Evolutionary conservation across 2,888 invertebrate species (phyloP).

Genomic region (Cephus rjabovi): DNA sequence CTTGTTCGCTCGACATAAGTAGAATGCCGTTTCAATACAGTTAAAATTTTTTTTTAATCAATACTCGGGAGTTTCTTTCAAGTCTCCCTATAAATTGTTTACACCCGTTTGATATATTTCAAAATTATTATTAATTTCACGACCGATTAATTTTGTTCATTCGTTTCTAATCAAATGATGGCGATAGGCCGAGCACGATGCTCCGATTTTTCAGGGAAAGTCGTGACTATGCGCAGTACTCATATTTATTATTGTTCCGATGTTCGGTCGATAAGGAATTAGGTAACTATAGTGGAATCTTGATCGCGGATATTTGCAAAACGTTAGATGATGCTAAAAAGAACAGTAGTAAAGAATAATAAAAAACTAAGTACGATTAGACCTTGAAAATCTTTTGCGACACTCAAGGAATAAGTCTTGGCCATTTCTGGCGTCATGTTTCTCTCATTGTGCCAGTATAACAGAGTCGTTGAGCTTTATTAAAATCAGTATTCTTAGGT

Average conservation of each 20-base stretch:
- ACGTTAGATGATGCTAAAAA: not conserved
- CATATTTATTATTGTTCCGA: not conserved
- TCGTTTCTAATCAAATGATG: not conserved
- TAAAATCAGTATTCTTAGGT: not conserved
- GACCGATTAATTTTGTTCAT: not conserved
- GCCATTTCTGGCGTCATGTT: not conserved
- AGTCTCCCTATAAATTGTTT: not conserved
- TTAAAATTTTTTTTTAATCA: not conserved
- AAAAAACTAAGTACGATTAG: not conserved
- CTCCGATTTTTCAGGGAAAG: not conserved
- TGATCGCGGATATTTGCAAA: not conserved
- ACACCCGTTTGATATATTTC: not conserved
- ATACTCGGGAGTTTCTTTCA: not conserved
- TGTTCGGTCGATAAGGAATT: not conserved
- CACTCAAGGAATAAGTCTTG: not conserved
- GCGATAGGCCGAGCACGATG: not conserved
- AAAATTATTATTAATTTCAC: not conserved
- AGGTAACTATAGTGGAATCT: not conserved
- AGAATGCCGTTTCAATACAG: not conserved
- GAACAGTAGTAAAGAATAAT: not conserved
- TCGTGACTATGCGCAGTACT: not conserved
- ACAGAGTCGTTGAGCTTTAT: not conserved
- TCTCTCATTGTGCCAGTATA: not conserved
- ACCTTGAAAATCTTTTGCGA: not conserved
- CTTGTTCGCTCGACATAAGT: not conserved